Base-by-base conservation (phyloP, 2,113 vertebrate genomes). In the Aythya baeri region DNA sequence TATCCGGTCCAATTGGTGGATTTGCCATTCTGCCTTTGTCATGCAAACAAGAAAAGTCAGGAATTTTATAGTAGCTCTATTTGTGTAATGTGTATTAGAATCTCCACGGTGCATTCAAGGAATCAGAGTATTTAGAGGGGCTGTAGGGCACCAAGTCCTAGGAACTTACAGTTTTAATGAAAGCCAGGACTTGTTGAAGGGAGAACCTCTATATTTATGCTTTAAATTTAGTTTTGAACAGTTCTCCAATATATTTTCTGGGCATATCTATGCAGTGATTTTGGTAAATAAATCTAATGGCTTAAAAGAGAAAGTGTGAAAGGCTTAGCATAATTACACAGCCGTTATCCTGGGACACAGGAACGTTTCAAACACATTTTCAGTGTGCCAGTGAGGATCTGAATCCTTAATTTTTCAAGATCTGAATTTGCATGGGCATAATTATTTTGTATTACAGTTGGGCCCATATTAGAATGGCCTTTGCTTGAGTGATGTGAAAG, bases 11-110 rank as follows among this genome's bases (percentile, higher is more conserved):
- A 97, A 97, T 97, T 98, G 98, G 97, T 98, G 98, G 98, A 98
- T 98, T 98, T 98, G 98, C 98, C 97, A 97, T 98, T 98, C 98
- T 96, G 96, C 97, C 80, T 98, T 98, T 98, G 95, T 98, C 98
- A 97, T 97, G 98, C 98, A 99, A 99, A 99, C 98, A 98, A 98
- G 98, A 98, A 98, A 98, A 98, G 96, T 94, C 97, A 97, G 97
- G 98, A 98, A 98, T 98, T 98, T 96, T 94, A 97, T 97, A 96
- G 96, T 93, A 91, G 94, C 66, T 91, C 88, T 91, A 97, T 96
- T 66, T 91, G 68, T 88, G 66, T 68, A 88, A 91, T 97, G 97
- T 97, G 95, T 91, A 96, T 97, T 97, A 94, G 93, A 94, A 78
- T 44, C 77, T 27, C 54, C 54, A 83, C 26, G 93, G 83, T 75